Conservation (phyloP, 1,140 invertebrate genomes). For the Ostrea denselamellosa region DNA sequence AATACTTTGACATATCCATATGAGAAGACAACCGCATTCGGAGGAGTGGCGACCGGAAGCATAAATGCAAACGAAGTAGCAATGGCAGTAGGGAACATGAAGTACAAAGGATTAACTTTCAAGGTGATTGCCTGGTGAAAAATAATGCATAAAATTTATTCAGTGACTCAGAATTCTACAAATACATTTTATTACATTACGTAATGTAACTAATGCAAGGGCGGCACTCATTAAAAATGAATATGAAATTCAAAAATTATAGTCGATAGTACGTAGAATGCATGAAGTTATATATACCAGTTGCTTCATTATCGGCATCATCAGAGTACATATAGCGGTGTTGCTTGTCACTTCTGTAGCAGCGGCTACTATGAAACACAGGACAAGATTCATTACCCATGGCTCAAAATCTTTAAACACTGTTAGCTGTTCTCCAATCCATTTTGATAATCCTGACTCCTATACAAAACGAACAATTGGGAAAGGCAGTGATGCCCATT, state of each 20-base stretch:
- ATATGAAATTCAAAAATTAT: too few relatives aligned
- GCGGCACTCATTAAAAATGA: too few relatives aligned
- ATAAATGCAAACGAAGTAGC: conserved; percentile 88
- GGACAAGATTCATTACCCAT: conserved; percentile 71
- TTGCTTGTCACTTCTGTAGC: conserved; percentile 81
- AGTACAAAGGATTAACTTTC: conserved; percentile 87
- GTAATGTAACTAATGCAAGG: background rate
- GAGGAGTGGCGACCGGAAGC: conserved; percentile 91
- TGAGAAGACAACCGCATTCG: conserved; percentile 95
- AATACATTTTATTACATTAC: background rate
- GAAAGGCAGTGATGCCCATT: background rate
- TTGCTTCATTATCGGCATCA: conserved; percentile 79
- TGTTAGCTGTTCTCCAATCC: conserved; percentile 70
- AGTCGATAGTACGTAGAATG: too few relatives aligned
- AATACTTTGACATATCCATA: conserved; percentile 76
- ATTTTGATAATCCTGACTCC: conserved; percentile 73
- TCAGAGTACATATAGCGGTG: conserved; percentile 79
- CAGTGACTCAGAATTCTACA: background rate
- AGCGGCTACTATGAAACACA: conserved; percentile 75
- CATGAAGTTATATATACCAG: conserved; percentile 69
- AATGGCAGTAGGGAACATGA: conserved; percentile 91
- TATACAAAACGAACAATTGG: conserved; percentile 45
- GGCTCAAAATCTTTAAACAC: conserved; percentile 66
- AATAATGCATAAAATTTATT: background rate
- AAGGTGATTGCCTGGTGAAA: conserved; percentile 78